Percentiles rank a stretch among this genome's conserved stretches.
These are phyloP conservation scores for Rhagonycha lutea DNA, from an alignment of 2,888 invertebrate genomes.

Conservation along the genomic window DNA sequence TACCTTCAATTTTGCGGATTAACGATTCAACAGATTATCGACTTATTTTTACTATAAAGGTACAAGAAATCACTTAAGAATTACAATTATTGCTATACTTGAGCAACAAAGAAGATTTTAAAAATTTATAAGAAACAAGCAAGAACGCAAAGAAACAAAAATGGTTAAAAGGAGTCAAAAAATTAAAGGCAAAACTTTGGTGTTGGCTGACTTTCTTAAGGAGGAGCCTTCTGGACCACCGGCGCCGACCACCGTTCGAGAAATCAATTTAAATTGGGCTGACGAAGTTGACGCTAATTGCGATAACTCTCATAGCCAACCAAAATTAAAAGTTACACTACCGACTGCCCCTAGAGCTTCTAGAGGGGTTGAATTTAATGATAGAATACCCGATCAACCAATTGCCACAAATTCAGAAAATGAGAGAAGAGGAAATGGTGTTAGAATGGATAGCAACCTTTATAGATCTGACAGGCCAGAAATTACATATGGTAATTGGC, in stretches of 20 bases:
- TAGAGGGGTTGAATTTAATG: constrained; percentile 82
- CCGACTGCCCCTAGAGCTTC: no score
- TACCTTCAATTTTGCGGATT: no score
- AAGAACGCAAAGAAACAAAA: no score
- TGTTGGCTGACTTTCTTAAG: constrained; percentile 81
- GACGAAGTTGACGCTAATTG: constrained; percentile 81
- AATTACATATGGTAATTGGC: constrained; percentile 78
- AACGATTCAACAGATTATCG: no score
- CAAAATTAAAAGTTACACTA: constrained; percentile 62
- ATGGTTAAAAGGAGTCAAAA: constrained; percentile 87
- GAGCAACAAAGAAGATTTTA: no score
- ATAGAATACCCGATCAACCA: constrained; percentile 79
- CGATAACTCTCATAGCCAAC: constrained; percentile 55
- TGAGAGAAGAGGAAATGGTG: constrained; percentile 62
- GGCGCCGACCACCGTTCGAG: constrained; percentile 58
- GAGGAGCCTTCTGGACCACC: constrained; percentile 68
- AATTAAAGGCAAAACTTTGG: constrained; percentile 81
- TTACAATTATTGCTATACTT: no score
- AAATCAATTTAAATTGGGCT: constrained; percentile 69
- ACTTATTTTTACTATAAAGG: no score
- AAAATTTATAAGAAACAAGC: no score
- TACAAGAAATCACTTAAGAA: no score
- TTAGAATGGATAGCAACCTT: constrained; percentile 57
- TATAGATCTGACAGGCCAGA: no score
- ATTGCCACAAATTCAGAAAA: constrained; percentile 76